These are phyloP conservation scores for Tipula unca DNA, from an alignment of 2,888 invertebrate genomes.

Conservation along the genomic window DNA sequence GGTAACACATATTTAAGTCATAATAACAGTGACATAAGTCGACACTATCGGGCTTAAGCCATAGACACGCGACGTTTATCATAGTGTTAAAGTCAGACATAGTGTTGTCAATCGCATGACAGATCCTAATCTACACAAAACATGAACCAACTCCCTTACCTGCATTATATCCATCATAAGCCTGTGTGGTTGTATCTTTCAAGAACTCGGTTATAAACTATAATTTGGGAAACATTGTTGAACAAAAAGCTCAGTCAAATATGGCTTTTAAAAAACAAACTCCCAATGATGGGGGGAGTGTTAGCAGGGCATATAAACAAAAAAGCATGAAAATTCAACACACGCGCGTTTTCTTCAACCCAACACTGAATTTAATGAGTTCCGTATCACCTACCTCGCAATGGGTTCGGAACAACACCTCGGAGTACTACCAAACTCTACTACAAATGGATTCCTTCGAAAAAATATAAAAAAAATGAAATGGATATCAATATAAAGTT, in stretches of 20 bases:
- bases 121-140: too few species aligned
- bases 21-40: too few species aligned
- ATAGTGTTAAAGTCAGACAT: too few species aligned
- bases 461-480: neutral
- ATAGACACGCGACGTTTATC: too few species aligned
- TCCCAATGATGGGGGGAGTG: neutral
- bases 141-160: too few species aligned
- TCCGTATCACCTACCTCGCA: neutral
- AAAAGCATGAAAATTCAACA: constrained; percentile 2
- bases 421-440: neutral
- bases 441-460: neutral
- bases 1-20: too few species aligned
- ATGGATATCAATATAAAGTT: neutral
- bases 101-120: too few species aligned
- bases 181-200: too few species aligned
- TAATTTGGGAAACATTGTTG: too few species aligned
- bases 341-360: neutral
- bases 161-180: too few species aligned
- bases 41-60: too few species aligned
- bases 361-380: neutral
- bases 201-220: too few species aligned
- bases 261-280: neutral
- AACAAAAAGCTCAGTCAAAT: neutral
- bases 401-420: neutral
- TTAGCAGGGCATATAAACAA: neutral